Conservation (phyloP, 2,888 invertebrate species). For the Spialia ferax region DNA sequence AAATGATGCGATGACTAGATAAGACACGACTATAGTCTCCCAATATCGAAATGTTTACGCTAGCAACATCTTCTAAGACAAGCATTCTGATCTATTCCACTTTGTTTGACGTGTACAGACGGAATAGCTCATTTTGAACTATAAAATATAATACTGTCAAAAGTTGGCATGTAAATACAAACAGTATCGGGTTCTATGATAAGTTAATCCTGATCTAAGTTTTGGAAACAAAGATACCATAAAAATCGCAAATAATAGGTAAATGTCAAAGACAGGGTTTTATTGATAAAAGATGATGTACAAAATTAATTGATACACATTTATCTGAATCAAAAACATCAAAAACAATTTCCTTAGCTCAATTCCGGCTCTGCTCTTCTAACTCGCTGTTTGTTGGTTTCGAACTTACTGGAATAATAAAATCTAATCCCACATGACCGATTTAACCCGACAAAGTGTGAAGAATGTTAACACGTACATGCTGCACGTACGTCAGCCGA, state of each 20-base stretch:
- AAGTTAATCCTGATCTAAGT: neutral
- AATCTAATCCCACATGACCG: constrained; percentile 1
- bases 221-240: neutral
- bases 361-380: neutral
- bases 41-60: neutral
- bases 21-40: neutral
- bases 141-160: constrained; percentile 6
- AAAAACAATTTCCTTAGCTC: neutral
- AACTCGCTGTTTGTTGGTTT: neutral
- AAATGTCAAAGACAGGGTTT: neutral
- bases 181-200: constrained; percentile 2
- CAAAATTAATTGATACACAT: neutral
- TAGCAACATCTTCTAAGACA: neutral
- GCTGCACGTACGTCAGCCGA: constrained; percentile 30
- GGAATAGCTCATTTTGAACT: constrained; percentile 13
- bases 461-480: constrained; percentile 18
- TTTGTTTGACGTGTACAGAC: constrained; percentile 2
- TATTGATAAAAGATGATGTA: neutral
- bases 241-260: neutral
- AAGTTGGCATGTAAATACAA: constrained; percentile 19
- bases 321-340: neutral
- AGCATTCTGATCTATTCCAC: neutral
- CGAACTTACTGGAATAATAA: neutral
- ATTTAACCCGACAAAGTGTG: constrained; percentile 19
- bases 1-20: neutral